phyloP scores from a whole-genome alignment of 2,113 vertebrate genomes.

The Mola mola region DNA sequence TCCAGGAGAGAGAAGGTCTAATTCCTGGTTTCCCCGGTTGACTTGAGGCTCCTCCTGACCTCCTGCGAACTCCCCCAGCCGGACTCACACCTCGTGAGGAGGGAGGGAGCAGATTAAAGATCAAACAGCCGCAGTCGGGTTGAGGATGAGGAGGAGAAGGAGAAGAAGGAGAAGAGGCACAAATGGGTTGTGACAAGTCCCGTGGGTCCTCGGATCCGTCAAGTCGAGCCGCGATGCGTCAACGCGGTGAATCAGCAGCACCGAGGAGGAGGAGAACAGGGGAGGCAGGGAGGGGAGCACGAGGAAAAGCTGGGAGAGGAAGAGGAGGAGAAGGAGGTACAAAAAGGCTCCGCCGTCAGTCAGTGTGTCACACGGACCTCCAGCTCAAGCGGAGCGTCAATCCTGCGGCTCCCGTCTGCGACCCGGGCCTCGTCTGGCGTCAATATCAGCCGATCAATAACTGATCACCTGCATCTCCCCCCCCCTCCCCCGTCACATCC shows the following conservation, averaged over 20 bases:
- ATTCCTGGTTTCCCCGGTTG: slow-evolving; percentile 14
- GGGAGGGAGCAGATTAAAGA: slow-evolving; percentile 59
- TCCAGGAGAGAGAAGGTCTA: not conserved
- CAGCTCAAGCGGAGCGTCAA: slow-evolving; percentile 68
- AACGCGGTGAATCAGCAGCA: slow-evolving; percentile 76
- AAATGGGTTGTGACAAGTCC: slow-evolving; percentile 77
- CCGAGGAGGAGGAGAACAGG: slow-evolving; percentile 58
- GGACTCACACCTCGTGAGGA: slow-evolving; percentile 36
- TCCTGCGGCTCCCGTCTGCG: slow-evolving; percentile 11
- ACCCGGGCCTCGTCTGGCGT: slow-evolving; percentile 9
- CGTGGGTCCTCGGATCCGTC: slow-evolving; percentile 65
- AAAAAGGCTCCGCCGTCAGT: slow-evolving; percentile 78
- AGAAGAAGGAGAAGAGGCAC: slow-evolving; percentile 40
- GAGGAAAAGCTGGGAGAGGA: slow-evolving; percentile 37
- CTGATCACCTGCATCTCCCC: not conserved
- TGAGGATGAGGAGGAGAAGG: slow-evolving; percentile 1
- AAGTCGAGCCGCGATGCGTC: slow-evolving; percentile 73
- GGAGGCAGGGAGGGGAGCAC: slow-evolving; percentile 39
- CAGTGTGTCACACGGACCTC: slow-evolving; percentile 77
- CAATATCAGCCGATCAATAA: no score
- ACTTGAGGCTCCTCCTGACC: slow-evolving; percentile 25
- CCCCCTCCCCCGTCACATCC: no score
- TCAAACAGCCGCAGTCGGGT: slow-evolving; percentile 56
- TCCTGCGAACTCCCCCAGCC: slow-evolving; percentile 20
- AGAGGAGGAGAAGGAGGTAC: slow-evolving; percentile 66